A percentile compares a stretch with the other conserved stretches of the same genome.
These are phyloP conservation scores for Sphaerodactylus townsendi DNA, from an alignment of 2,113 vertebrate species.

Conservation along the genomic window DNA sequence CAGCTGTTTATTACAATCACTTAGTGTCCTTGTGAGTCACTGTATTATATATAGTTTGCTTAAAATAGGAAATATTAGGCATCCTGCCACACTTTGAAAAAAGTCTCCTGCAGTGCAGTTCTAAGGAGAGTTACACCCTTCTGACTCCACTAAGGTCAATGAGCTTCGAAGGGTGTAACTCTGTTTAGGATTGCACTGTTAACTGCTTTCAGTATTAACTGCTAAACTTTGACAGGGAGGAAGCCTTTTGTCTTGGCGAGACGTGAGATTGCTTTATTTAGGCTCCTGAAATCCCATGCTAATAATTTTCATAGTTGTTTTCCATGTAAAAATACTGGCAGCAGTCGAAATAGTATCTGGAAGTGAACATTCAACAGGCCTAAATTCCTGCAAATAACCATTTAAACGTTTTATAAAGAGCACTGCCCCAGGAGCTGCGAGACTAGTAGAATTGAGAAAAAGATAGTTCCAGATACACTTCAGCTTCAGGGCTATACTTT, in stretches of 20 bases:
- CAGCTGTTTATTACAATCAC: slow-evolving; percentile 9
- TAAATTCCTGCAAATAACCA: not conserved
- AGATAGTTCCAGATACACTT: not conserved
- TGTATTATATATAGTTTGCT: slow-evolving; percentile 27
- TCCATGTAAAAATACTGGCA: slow-evolving; percentile 12
- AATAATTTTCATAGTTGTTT: slow-evolving; percentile 2
- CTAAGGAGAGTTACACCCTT: no score
- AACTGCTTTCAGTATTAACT: slow-evolving; percentile 4
- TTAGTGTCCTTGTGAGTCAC: not conserved
- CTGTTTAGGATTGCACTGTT: no score
- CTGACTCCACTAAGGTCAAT: no score
- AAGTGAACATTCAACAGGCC: not conserved
- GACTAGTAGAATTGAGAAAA: not conserved
- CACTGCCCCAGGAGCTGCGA: not conserved
- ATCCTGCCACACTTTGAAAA: slow-evolving; percentile 10
- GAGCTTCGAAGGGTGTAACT: no score
- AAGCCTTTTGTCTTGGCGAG: slow-evolving; percentile 11
- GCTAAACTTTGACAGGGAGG: slow-evolving; percentile 20
- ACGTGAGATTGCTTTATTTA: slow-evolving; percentile 1
- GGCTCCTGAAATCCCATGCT: slow-evolving; percentile 9
- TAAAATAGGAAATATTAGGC: slow-evolving; percentile 31
- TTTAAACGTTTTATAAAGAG: not conserved
- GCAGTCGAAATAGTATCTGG: not conserved
- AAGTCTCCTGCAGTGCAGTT: not conserved
- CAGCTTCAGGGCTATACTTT: not conserved